phyloP scores from a whole-genome alignment of 35 echinoderm and acorn worm genomes.

The Ophioderma brevispina region DNA sequence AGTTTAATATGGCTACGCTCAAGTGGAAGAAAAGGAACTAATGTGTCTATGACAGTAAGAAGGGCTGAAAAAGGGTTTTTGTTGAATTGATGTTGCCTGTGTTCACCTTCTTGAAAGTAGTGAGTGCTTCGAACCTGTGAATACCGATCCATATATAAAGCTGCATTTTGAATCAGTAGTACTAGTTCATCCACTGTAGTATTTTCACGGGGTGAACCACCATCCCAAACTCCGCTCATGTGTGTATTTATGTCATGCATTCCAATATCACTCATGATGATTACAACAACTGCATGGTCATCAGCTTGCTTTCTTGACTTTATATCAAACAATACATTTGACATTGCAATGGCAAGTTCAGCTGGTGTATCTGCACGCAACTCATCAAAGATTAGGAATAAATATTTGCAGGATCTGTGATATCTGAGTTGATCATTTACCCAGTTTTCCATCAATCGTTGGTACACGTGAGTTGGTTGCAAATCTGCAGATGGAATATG shows the following conservation, averaged over 20 bases:
- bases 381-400: constrained; percentile 37
- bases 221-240: neutral
- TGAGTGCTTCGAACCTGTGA: neutral
- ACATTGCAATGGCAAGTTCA: neutral
- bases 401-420: neutral
- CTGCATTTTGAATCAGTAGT: neutral
- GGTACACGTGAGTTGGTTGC: neutral
- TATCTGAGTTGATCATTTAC: neutral
- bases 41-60: neutral
- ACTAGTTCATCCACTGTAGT: neutral
- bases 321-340: neutral
- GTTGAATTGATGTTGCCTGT: neutral
- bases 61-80: neutral
- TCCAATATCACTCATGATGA: constrained; percentile 9
- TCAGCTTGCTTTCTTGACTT: neutral
- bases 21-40: constrained; percentile 54
- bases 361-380: constrained; percentile 9
- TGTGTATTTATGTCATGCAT: neutral
- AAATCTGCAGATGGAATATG: neutral
- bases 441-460: neutral
- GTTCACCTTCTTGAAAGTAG: neutral
- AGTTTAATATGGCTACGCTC: constrained; percentile 46
- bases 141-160: neutral
- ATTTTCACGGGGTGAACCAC: neutral
- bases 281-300: neutral